A percentile compares a stretch with the other conserved stretches of the same genome.
phyloP scores from a whole-genome alignment of 2,888 invertebrate genomes.

The Rugalucina vietnamica region DNA sequence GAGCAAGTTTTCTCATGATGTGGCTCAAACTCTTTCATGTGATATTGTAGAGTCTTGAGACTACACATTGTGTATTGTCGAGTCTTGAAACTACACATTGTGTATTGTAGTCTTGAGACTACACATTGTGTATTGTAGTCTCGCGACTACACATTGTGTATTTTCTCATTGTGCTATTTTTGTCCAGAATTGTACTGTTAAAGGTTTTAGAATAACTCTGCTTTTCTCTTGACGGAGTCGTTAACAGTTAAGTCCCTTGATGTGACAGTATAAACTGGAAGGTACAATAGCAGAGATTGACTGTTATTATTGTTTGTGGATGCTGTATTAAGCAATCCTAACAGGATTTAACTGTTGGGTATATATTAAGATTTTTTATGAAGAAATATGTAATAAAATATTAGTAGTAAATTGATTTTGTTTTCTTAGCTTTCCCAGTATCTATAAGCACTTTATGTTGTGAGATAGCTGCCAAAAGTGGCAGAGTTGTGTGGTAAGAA shows the following conservation, averaged over 20 bases:
- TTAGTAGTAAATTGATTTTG: conserved; percentile 53
- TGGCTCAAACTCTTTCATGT: conserved; percentile 17
- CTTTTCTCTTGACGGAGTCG: neutral
- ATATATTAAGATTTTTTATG: conserved; percentile 66
- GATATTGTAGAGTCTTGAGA: conserved; percentile 15
- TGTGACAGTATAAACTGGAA: neutral
- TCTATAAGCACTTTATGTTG: too few species aligned
- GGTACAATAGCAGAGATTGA: neutral
- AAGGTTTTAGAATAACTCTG: conserved; percentile 10
- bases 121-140: conserved; percentile 7
- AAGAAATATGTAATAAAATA: conserved; percentile 67
- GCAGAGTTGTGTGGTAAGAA: too few species aligned
- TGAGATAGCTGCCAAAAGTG: too few species aligned
- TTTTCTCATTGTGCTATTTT: conserved; percentile 11
- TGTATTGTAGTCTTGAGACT: too few species aligned
- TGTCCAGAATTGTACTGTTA: conserved; percentile 10
- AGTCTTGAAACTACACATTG: too few species aligned
- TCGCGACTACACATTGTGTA: conserved; percentile 13
- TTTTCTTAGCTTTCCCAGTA: too few species aligned
- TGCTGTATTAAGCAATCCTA: conserved; percentile 54
- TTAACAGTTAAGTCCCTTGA: neutral
- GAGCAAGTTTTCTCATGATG: too few species aligned
- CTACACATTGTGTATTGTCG: conserved; percentile 8
- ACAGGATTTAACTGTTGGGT: conserved; percentile 56
- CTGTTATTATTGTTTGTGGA: conserved; percentile 33